Evolutionary conservation across 2,797 vertebrate genomes (phyloP), one percentile per base, ranked within the genome.

Genomic region (Podarcis siculus): DNA sequence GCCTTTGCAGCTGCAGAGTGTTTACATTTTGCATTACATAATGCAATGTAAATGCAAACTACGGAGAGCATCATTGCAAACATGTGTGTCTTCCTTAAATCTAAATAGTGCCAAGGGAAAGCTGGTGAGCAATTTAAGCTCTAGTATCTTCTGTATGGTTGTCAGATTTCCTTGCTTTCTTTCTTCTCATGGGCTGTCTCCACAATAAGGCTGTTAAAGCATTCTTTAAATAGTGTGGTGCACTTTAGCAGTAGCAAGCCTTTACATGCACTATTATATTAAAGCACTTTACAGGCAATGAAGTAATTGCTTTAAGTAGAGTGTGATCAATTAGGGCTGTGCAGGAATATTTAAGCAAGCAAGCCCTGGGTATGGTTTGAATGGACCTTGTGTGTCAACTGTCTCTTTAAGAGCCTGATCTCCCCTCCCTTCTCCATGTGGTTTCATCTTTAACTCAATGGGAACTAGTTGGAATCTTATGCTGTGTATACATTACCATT

Each of bases 271-370:
- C 67, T 64, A 69, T 87, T 87, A 32, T 87, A 87, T 87, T 81
- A 25, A 87, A 75, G 37, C 19, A 73, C 69, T 87, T 82, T 82
- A 75, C 30, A 87, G 69, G 66, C 71, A 72, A 30, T 75, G 64
- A 82, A 82, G 69, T 73, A 87, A 81, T 82, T 87, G 79, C 35
- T 72, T 80, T 81, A 81, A 87, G 64, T n/a, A 82, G 66, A 82
- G 32, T 45, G 25, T 66, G 55, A 82, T 64, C 37, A 82, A 42
- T 81, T 42, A 81, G 78, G 67, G 19, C 27, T 32, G 13, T 81
- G 35, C 19, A 73, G 49, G 64, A 79, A 78, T n/a, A 42, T 25
- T 55, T 79, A 67, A 42, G 76, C 42, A 86, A 79, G 30, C 17
- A 76, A 85, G 58, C 7, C 3, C 12, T 75, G 25, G 4, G n/a